phyloP scores from a whole-genome alignment of 2,797 vertebrate species.

The Coregonus sp. region DNA sequence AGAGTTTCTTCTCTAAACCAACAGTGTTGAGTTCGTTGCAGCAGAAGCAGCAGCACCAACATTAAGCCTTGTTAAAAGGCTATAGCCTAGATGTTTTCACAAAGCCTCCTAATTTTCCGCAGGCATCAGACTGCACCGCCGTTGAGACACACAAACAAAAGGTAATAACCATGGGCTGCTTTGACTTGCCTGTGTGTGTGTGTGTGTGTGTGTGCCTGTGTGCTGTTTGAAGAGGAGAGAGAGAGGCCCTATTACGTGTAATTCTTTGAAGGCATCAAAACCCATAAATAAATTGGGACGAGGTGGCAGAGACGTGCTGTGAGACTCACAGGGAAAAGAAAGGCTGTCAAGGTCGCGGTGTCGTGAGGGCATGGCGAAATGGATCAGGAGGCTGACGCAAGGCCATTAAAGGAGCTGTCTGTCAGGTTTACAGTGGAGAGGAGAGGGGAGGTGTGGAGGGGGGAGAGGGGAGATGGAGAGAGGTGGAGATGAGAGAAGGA shows the following conservation, averaged over 20 bases:
- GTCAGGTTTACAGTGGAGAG: constrained; percentile 28
- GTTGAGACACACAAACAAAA: constrained; percentile 36
- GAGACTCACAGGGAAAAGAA: constrained; percentile 5
- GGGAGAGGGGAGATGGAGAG: constrained; percentile 17
- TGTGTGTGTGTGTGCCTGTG: constrained; percentile 2
- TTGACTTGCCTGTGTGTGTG: constrained; percentile 8
- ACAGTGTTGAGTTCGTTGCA: not conserved
- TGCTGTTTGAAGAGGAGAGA: not conserved
- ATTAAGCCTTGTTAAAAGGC: not conserved
- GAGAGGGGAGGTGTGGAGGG: constrained; percentile 8
- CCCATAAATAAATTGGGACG: constrained; percentile 32
- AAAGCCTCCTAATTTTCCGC: constrained; percentile 23
- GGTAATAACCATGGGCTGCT: constrained; percentile 46
- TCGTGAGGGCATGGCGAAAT: constrained; percentile 5
- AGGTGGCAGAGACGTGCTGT: not conserved
- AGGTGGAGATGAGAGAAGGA: constrained; percentile 42
- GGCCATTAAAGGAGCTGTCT: constrained; percentile 13
- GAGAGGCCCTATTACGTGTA: constrained; percentile 46
- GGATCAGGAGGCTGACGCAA: constrained; percentile 8
- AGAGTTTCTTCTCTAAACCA: not conserved
- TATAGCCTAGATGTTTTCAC: constrained; percentile 12
- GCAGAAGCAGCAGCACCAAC: not conserved
- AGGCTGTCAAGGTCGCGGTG: constrained; percentile 14
- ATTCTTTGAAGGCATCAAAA: constrained; percentile 52
- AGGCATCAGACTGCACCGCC: constrained; percentile 20